Evolutionary conservation across 2,113 vertebrate genomes (phyloP).

Genomic region (Paraplagusia blochii): DNA sequence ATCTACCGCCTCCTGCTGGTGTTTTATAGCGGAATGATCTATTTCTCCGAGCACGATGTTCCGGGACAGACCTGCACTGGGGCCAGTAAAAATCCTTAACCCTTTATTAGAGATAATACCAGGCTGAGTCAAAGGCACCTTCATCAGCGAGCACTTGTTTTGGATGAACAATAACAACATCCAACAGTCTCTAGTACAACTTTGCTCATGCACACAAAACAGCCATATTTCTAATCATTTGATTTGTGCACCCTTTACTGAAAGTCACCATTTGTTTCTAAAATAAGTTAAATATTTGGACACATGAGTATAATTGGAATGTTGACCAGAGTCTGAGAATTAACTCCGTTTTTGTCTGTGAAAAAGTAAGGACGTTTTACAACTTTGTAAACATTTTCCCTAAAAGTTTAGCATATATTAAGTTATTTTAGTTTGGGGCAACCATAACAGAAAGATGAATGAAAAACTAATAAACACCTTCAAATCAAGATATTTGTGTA

Average conservation of each 20-base stretch:
- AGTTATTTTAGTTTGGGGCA: no score
- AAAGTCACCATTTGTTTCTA: constrained; percentile 36
- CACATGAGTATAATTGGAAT: no score
- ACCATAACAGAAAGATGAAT: no score
- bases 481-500: no score
- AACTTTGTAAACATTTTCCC: no score
- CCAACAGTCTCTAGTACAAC: constrained; percentile 8
- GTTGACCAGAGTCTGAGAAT: no score
- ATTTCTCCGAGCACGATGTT: background rate
- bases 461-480: no score
- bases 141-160: constrained; percentile 66
- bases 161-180: constrained; percentile 30
- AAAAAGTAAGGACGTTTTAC: no score
- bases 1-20: constrained; percentile 12
- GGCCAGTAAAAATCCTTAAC: constrained; percentile 8
- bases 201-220: constrained; percentile 11
- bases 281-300: no score
- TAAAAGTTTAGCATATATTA: no score
- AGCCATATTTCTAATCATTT: constrained; percentile 34
- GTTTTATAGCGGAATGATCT: constrained; percentile 5
- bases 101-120: constrained; percentile 34
- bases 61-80: background rate
- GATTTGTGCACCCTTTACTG: constrained; percentile 49
- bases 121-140: constrained; percentile 54
- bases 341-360: no score